These are phyloP conservation scores for Malacosoma neustria DNA, from an alignment of 2,888 invertebrate species.

Conservation along the genomic window DNA sequence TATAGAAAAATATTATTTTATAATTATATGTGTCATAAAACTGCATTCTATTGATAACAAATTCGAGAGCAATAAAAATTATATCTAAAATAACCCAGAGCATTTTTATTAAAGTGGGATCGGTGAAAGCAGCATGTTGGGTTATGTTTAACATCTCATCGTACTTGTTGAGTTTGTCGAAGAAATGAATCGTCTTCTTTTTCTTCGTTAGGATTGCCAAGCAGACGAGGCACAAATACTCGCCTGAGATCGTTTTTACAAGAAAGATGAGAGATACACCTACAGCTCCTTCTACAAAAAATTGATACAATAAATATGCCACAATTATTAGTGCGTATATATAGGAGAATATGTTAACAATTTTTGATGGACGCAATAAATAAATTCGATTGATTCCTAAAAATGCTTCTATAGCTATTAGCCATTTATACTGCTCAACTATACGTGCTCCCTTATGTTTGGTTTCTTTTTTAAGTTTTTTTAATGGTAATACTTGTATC, in stretches of 20 bases:
- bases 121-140: conserved; percentile 21
- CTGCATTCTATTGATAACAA: background rate
- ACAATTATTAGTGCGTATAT: conserved; percentile 16
- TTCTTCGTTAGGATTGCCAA: conserved; percentile 24
- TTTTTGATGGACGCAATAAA: conserved; percentile 22
- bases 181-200: conserved; percentile 9
- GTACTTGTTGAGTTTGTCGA: conserved; percentile 15
- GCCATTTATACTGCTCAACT: conserved; percentile 19
- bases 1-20: conserved; percentile 8
- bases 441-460: conserved; percentile 8
- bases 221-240: conserved; percentile 28
- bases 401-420: conserved; percentile 20
- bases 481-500: conserved; percentile 4
- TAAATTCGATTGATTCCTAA: conserved; percentile 32
- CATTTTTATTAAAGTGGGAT: conserved; percentile 15
- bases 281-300: conserved; percentile 9
- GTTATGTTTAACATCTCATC: conserved; percentile 37
- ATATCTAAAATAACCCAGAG: conserved; percentile 19
- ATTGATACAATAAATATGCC: conserved; percentile 11
- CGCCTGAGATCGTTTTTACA: conserved; percentile 23
- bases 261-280: conserved; percentile 24
- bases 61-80: conserved; percentile 24
- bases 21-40: background rate
- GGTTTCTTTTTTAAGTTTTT: background rate
- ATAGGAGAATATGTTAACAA: conserved; percentile 14